Evolutionary conservation across 1,140 invertebrate species (phyloP).

Genomic region (Aleiodes sp.): DNA sequence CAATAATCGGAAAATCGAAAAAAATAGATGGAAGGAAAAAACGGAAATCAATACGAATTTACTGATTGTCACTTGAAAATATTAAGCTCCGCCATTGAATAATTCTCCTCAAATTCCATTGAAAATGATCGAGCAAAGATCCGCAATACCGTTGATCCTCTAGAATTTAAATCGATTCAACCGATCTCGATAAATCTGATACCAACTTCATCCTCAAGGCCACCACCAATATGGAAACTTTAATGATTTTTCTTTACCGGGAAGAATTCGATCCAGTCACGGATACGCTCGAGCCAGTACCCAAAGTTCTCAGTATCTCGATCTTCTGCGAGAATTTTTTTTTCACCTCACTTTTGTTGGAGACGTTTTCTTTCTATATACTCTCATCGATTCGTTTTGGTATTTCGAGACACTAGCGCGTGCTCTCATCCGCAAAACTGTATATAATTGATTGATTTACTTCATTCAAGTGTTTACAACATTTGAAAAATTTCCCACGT

Average conservation of each 20-base stretch:
- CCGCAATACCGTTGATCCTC: too few relatives aligned
- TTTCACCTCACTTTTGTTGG: too few relatives aligned
- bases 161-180: background rate
- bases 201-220: background rate
- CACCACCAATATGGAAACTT: background rate
- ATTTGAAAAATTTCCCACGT: background rate
- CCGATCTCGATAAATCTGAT: background rate
- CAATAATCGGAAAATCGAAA: too few relatives aligned
- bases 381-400: background rate
- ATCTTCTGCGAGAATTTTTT: background rate
- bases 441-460: slow-evolving; percentile 1
- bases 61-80: too few relatives aligned
- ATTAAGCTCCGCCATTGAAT: too few relatives aligned
- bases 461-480: background rate
- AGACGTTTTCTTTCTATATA: background rate
- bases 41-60: too few relatives aligned
- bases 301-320: background rate
- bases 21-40: too few relatives aligned
- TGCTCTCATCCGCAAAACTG: slow-evolving; percentile 1
- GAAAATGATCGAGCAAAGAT: background rate
- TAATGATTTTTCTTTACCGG: slow-evolving; percentile 10
- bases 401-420: background rate
- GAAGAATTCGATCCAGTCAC: slow-evolving; percentile 40
- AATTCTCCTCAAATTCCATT: too few relatives aligned
- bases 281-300: slow-evolving; percentile 45